Evolutionary conservation across 1,140 invertebrate genomes (phyloP), one percentile per base, ranked within the genome.

Genomic region (Hylyphantes graminicola): DNA sequence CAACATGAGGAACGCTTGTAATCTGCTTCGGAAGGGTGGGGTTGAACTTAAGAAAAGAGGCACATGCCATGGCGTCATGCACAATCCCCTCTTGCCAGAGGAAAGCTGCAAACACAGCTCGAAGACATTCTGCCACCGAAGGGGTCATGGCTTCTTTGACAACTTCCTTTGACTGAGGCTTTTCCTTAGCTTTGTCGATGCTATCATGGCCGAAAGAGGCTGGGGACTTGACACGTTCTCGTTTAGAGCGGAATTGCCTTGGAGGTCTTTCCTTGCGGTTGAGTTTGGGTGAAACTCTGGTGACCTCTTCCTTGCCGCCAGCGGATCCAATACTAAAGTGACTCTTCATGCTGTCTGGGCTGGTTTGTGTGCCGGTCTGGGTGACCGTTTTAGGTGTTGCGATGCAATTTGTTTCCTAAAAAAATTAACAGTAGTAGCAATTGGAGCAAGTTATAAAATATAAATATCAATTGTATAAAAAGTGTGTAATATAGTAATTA

Each of bases 71-170:
- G 7, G 97, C 97, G 89, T 99, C 97, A 89, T 98, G 96, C 0
- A 98, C 96, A 63, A 99, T 94, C 2, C 96, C 97, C 91, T 98
- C 97, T 89, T 99, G 97, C 97, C 97, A 99, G 2, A 99, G 90
- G 87, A 98, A 94, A 0, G 97, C 96, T 0, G 97, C 97, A 90
- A 99, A 99, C 0, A 98, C 95, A 0, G 96, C 95, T 8, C 98
- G 91, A 7, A 98, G 90, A 87, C 96, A 95, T 89, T 99, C 97
- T 0, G 96, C 97, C 17, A 97, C 94, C 0, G 96, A 96, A 0
- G 97, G 96, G 86, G 96, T 95, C 88, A 98, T 93, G 0, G 96
- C 96, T 87, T 95, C 92, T 89, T 96, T 96, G 0, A 93, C 92
- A 19, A 91, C 89, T 75, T 86, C 82, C 82, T 87, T 87, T 3